A percentile compares a stretch with the other conserved stretches of the same genome.
Conservation (phyloP, 2,113 vertebrate genomes). For the Austrofundulus limnaeus region DNA sequence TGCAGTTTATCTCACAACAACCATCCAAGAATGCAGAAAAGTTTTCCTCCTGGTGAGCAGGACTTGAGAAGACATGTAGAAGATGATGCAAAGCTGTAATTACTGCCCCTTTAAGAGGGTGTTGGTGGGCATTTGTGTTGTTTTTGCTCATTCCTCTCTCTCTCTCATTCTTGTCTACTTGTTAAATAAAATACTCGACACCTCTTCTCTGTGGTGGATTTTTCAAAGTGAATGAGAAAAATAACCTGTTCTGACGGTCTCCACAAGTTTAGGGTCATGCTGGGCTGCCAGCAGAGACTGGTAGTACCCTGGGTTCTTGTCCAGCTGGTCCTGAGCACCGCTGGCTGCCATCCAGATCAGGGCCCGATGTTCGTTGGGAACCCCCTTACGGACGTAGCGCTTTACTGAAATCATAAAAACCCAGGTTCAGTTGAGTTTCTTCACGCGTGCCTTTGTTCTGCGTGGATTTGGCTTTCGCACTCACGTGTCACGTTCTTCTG, state of each 20-base stretch:
- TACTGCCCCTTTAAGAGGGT: neutral
- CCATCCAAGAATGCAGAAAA: neutral
- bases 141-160: too few relatives aligned
- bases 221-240: neutral
- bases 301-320: conserved; percentile 89
- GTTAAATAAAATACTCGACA: too few relatives aligned
- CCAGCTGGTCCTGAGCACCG: conserved; percentile 89
- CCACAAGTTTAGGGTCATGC: conserved; percentile 83
- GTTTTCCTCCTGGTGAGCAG: neutral
- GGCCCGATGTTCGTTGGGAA: conserved; percentile 89
- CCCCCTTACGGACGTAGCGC: conserved; percentile 93
- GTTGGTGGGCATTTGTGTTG: too few relatives aligned
- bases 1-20: neutral
- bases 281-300: conserved; percentile 82
- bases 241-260: conserved; percentile 90
- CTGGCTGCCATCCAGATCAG: conserved; percentile 92
- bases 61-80: neutral
- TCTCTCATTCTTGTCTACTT: too few relatives aligned
- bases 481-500: conserved; percentile 85
- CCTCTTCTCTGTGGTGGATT: neutral
- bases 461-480: conserved; percentile 21
- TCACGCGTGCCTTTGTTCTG: too few relatives aligned
- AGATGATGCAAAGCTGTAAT: neutral
- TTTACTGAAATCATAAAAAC: conserved; percentile 83
- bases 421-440: neutral